Conservation (phyloP, 2,113 vertebrate species). For the Orthonyx spaldingii region DNA sequence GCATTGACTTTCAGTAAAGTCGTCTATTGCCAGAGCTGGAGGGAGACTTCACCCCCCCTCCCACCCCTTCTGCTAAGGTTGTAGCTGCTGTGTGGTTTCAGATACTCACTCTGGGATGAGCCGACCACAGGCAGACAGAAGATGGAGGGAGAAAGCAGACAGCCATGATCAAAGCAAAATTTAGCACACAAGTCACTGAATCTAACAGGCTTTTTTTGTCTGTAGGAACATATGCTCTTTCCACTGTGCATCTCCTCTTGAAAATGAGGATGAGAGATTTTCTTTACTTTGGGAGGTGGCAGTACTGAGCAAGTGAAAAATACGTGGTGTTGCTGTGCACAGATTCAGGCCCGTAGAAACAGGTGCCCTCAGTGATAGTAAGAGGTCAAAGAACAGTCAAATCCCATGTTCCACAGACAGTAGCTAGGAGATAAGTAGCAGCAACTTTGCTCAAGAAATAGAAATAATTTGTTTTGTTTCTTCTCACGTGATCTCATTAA, state of each 20-base stretch:
- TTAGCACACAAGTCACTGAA: background rate
- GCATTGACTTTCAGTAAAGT: conserved; percentile 73
- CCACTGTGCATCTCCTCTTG: background rate
- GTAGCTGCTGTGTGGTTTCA: background rate
- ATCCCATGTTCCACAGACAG: background rate
- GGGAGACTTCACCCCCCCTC: background rate
- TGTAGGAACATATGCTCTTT: background rate
- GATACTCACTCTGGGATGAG: background rate
- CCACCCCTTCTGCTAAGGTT: background rate
- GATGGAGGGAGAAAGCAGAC: background rate
- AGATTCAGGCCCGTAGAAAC: background rate
- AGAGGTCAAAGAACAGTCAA: background rate
- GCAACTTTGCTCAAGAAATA: background rate
- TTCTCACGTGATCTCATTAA: background rate
- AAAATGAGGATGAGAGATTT: background rate
- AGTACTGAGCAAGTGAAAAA: conserved; percentile 1
- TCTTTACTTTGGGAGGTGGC: background rate
- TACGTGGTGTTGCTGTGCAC: background rate
- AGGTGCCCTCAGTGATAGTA: background rate
- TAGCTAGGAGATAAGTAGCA: background rate
- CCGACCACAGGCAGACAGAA: background rate
- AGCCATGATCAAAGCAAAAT: conserved; percentile 24
- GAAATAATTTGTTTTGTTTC: background rate
- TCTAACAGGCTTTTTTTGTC: background rate
- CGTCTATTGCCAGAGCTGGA: conserved; percentile 32